Conservation (phyloP, 2,888 invertebrate species). For the Ochropacha duplaris region DNA sequence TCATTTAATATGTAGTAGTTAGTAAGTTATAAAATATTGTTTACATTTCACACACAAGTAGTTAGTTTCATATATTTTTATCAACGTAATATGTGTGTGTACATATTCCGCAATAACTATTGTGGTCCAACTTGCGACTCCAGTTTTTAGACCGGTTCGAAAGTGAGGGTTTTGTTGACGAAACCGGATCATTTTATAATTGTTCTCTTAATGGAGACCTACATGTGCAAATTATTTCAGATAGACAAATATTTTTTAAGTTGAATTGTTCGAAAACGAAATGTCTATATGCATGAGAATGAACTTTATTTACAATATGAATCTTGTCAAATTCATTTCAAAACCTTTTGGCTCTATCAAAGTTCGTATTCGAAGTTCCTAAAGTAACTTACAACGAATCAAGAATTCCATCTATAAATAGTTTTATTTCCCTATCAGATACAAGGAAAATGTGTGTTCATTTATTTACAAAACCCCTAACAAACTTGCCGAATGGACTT, state of each 20-base stretch:
- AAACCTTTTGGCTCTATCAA: background rate
- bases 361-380: background rate
- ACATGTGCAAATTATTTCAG: conserved; percentile 23
- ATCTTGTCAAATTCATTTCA: background rate
- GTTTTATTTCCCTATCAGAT: background rate
- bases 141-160: conserved; percentile 67
- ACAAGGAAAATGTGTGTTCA: background rate
- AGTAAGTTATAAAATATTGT: background rate
- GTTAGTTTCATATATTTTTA: background rate
- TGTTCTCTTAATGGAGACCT: conserved; percentile 32
- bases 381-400: background rate
- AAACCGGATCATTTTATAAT: conserved; percentile 65
- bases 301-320: background rate
- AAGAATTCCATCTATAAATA: background rate
- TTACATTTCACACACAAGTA: background rate
- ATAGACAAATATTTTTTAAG: background rate
- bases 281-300: background rate
- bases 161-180: conserved; percentile 69
- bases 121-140: conserved; percentile 29
- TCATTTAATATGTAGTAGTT: background rate
- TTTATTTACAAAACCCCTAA: background rate
- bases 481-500: background rate
- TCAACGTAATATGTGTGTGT: background rate
- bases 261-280: background rate
- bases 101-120: conserved; percentile 18